Evolutionary conservation across 2,113 vertebrate genomes (phyloP), one percentile per base, ranked within the genome.

Genomic region (Centropus bengalensis): DNA sequence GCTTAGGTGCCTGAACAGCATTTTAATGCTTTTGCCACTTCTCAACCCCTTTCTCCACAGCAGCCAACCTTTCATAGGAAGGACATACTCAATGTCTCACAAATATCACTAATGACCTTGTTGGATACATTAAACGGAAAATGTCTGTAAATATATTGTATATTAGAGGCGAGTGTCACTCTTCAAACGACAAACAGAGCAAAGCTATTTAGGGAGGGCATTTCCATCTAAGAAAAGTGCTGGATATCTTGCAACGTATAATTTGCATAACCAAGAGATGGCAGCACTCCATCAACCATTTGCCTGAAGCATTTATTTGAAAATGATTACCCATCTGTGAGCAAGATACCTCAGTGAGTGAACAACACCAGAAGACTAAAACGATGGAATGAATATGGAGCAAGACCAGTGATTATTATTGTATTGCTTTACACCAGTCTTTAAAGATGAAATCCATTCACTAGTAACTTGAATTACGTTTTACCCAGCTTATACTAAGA

Each of bases 231-330:
- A 51, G 73, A 89, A 94, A 74, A 79, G 70, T 73, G 36, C 11
- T 55, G 7, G 9, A 3, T 78, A 70, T 40, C 77, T 85, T 51
- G n/a, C 30, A 89, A 93, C 64, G 49, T 82, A 62, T 88, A 92
- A 96, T 96, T 96, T 97, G 85, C 97, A 97, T 95, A 93, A 95
- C 97, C 96, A 97, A 88, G 24, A 98, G 98, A 94, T 97, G 97
- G 97, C 97, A 98, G 97, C 92, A 95, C 93, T 94, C 74, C 59
- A 96, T 93, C 95, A 91, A 94, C 54, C 76, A 87, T 95, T 86
- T 79, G 87, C 68, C 89, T 66, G 79, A 82, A 94, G 59, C 54
- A 42, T 68, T 93, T 71, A 51, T 75, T 67, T 82, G 74, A 92
- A 89, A 87, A 56, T 52, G 44, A 38, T 36, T 24, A 38, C 49